Percentiles rank a stretch among this genome's conserved stretches.
Conservation (phyloP, 2,888 invertebrate genomes). For the Lasioglossum morio region DNA sequence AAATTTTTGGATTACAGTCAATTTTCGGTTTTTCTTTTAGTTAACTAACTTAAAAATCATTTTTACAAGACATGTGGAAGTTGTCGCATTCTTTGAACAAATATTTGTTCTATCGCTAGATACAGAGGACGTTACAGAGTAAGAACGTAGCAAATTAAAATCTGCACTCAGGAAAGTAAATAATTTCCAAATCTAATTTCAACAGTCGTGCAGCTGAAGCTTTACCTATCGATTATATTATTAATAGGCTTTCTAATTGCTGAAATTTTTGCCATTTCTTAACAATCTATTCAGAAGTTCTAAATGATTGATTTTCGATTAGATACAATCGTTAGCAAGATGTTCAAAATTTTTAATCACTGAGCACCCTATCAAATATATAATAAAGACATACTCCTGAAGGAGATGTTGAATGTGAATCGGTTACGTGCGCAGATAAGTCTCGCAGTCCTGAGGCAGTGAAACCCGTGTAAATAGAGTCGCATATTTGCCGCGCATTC, state of each 20-base stretch:
- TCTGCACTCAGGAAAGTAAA: background rate
- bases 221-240: background rate
- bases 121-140: too few relatives aligned
- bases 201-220: background rate
- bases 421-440: background rate
- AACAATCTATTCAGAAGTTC: too few relatives aligned
- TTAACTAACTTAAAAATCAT: background rate
- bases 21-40: background rate
- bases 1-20: background rate
- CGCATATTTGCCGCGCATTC: background rate
- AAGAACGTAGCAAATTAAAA: background rate
- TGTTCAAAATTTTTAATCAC: background rate
- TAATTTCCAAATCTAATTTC: background rate
- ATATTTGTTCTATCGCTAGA: background rate
- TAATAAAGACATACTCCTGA: background rate
- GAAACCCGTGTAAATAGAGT: background rate
- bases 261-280: too few relatives aligned
- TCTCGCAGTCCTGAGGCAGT: background rate
- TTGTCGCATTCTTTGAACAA: background rate
- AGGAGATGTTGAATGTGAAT: background rate
- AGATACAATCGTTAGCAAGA: too few relatives aligned
- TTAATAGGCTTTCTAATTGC: too few relatives aligned
- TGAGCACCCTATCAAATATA: background rate
- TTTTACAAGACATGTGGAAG: background rate
- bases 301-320: too few relatives aligned